These are phyloP conservation scores for Probosciger aterrimus DNA, from an alignment of 2,113 vertebrate species.

Conservation along the genomic window DNA sequence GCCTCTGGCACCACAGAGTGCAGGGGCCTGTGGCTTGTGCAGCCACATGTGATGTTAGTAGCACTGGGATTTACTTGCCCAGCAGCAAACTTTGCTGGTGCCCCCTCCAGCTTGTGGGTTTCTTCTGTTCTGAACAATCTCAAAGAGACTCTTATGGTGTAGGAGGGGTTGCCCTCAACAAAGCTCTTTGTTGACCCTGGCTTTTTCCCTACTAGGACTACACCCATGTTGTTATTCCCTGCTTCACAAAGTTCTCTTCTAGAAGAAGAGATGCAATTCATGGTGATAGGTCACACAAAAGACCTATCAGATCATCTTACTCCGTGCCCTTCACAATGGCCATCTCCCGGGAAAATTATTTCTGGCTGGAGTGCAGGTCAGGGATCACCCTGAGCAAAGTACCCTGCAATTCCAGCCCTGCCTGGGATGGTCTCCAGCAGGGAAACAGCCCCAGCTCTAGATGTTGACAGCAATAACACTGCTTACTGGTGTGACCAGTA, in stretches of 20 bases:
- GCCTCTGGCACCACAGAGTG: background rate
- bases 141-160: conserved; percentile 8
- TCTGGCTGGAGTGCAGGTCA: background rate
- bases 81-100: background rate
- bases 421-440: fast-evolving
- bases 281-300: background rate
- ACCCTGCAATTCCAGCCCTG: background rate
- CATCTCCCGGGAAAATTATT: background rate
- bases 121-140: background rate
- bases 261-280: background rate
- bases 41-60: background rate
- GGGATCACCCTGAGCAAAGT: background rate
- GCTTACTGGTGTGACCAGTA: fast-evolving
- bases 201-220: background rate
- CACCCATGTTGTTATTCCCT: background rate
- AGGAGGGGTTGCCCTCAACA: background rate
- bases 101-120: background rate
- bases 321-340: background rate
- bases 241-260: background rate
- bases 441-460: too few relatives aligned
- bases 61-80: background rate
- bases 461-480: fast-evolving
- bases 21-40: background rate
- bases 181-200: background rate
- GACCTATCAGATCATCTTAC: background rate